A percentile compares a stretch with the other conserved stretches of the same genome.
phyloP scores from a whole-genome alignment of 2,113 vertebrate species.

The Bettongia penicillata region DNA sequence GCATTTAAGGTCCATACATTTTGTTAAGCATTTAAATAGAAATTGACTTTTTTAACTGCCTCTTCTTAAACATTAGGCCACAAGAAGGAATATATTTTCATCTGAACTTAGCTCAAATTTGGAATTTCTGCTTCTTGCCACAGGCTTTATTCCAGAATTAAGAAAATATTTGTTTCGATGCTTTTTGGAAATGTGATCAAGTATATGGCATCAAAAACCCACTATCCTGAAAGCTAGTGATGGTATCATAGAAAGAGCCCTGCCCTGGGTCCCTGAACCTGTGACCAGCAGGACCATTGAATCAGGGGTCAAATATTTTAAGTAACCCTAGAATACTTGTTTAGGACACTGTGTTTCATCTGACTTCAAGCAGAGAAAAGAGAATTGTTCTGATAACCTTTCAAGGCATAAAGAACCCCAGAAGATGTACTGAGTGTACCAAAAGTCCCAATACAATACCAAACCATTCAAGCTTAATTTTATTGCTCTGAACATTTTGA shows the following conservation, averaged over 20 bases:
- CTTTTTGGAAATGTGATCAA: slow-evolving; percentile 42
- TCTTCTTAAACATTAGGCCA: slow-evolving; percentile 33
- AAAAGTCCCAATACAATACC: background rate
- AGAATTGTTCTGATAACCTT: background rate
- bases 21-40: slow-evolving; percentile 38
- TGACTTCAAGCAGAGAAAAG: slow-evolving; percentile 12
- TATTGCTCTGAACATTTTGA: background rate
- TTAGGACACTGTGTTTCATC: background rate
- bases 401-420: background rate
- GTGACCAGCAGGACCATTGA: background rate
- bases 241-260: background rate
- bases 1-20: slow-evolving; percentile 40
- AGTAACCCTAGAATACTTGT: background rate
- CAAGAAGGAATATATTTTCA: slow-evolving; percentile 15
- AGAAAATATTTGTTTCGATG: slow-evolving; percentile 13
- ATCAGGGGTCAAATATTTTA: background rate
- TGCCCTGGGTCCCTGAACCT: background rate
- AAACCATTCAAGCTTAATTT: background rate
- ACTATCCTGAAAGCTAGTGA: background rate
- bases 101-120: background rate
- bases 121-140: slow-evolving; percentile 44
- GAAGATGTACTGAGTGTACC: background rate
- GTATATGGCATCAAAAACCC: background rate
- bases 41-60: slow-evolving; percentile 49
- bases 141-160: slow-evolving; percentile 2